A percentile compares a stretch with the other conserved stretches of the same genome.
Evolutionary conservation across 2,113 vertebrate species (phyloP).

Genomic region (Thalassoma bifasciatum): DNA sequence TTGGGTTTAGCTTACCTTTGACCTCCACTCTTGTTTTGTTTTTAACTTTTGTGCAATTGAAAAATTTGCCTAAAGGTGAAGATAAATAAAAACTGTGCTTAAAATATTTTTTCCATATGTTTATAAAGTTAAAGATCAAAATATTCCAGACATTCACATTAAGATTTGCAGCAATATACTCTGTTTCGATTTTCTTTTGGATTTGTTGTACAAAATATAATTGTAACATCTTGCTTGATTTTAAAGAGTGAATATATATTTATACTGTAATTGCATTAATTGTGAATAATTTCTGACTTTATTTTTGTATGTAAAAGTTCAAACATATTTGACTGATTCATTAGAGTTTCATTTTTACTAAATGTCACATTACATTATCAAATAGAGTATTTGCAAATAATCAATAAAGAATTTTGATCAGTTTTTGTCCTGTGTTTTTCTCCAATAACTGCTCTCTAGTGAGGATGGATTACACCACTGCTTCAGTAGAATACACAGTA

Average conservation of each 20-base stretch:
- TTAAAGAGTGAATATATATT: constrained; percentile 20
- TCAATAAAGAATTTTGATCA: constrained; percentile 62
- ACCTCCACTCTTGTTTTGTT: constrained; percentile 35
- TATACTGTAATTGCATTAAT: neutral
- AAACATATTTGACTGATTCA: constrained; percentile 9
- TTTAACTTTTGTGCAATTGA: constrained; percentile 47
- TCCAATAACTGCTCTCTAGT: constrained; percentile 53
- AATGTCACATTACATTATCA: constrained; percentile 23
- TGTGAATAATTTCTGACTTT: constrained; percentile 14
- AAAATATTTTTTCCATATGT: constrained; percentile 32
- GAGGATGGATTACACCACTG: constrained; percentile 73
- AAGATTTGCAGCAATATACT: constrained; percentile 14
- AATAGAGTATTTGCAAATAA: constrained; percentile 53
- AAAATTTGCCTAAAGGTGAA: constrained; percentile 53
- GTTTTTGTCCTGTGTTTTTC: constrained; percentile 44
- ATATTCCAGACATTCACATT: neutral
- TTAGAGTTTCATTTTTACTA: constrained; percentile 31
- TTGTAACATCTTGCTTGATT: constrained; percentile 9
- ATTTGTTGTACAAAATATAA: constrained; percentile 27
- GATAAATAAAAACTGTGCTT: constrained; percentile 24
- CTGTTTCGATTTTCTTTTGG: neutral
- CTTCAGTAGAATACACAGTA: constrained; percentile 79
- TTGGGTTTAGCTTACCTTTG: constrained; percentile 51
- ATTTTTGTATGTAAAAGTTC: constrained; percentile 7
- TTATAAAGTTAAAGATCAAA: constrained; percentile 29